Evolutionary conservation across 2,113 vertebrate genomes (phyloP), one percentile per base, ranked within the genome.

Genomic region (Lasiurus borealis): DNA sequence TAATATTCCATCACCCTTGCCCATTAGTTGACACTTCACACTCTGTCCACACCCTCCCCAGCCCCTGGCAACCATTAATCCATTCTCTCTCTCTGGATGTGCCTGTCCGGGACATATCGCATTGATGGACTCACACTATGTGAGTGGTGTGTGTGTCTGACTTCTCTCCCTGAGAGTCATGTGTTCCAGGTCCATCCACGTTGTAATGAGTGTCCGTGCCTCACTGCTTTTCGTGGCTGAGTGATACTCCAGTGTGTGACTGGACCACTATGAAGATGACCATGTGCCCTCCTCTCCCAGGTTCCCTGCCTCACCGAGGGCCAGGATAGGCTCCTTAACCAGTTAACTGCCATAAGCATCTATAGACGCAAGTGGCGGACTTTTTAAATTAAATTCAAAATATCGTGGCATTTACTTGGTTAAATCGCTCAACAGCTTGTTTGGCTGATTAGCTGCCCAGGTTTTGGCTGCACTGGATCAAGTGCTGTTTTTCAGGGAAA

Each of bases 181-280:
- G 76, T 57, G 7, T 52, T 19, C 64, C 31, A 14, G 48, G 46
- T 50, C 75, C 27, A 0, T 46, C 64, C 88, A 12, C 0, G 0
- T 4, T 27, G 34, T 12, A 59, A 8, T 69, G 48, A 11, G 57
- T 27, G 59, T 46, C 16, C 8, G n/a, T n/a, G n/a, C n/a, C n/a
- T n/a, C n/a, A n/a, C n/a, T n/a, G n/a, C n/a, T n/a, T n/a, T n/a
- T n/a, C n/a, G n/a, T n/a, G n/a, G n/a, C n/a, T n/a, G n/a, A n/a
- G 27, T n/a, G 0, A 13, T 2, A 52, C 9, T 40, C 34, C 40
- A 40, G 0, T 1, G 4, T 14, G 27, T 50, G 75, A n/a, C 0
- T 6, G 13, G 27, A 13, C 40, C 31, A 6, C 66, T 25, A 4
- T 59, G 57, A 59, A 57, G 8, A 21, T 2, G 3, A 10, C 52